Evolutionary conservation across 2,797 vertebrate genomes (phyloP), one percentile per base, ranked within the genome.

Genomic region (Neosalanx taihuensis): DNA sequence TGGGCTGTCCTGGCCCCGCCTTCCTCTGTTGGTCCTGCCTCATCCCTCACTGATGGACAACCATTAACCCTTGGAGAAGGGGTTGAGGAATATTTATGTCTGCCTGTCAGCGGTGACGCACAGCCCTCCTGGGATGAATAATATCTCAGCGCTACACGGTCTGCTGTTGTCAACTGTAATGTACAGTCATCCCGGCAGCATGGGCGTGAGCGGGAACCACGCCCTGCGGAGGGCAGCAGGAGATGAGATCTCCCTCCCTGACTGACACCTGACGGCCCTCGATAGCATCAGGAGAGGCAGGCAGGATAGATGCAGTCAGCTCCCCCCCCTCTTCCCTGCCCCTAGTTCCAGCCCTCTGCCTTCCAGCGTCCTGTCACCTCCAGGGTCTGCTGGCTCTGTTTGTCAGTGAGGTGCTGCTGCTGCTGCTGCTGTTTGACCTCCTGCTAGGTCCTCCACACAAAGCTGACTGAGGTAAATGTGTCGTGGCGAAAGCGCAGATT

Each of bases 31-130:
- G 41, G 37, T 4, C 46, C 31, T 82, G 84, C 85, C 83, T 84
- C 78, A 75, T 81, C 79, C 80, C 84, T 74, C 80, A 69, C 64
- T 92, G 89, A 92, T 89, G 84, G 88, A 89, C 90, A 88, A 83
- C 86, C 82, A 89, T 92, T 92, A 92, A 91, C 92, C 90, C 86
- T 79, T 85, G 75, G 85, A 79, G 83, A 85, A 80, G 75, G 74
- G 86, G 86, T 89, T 83, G 85, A 83, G 81, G 87, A 91, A 89
- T 91, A 89, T 90, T 90, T 92, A 89, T 90, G 88, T 92, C 85
- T 84, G 71, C 82, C 86, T 91, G 89, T 92, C 91, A 91, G 81
- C 76, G 57, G 78, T 85, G 88, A 86, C 89, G 88, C 70, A 67
- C 78, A 79, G 77, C 81, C 85, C 86, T 86, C 85, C 67, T 67